Evolutionary conservation across 2,113 vertebrate genomes (phyloP).

Genomic region (Chaetodon trifascialis): DNA sequence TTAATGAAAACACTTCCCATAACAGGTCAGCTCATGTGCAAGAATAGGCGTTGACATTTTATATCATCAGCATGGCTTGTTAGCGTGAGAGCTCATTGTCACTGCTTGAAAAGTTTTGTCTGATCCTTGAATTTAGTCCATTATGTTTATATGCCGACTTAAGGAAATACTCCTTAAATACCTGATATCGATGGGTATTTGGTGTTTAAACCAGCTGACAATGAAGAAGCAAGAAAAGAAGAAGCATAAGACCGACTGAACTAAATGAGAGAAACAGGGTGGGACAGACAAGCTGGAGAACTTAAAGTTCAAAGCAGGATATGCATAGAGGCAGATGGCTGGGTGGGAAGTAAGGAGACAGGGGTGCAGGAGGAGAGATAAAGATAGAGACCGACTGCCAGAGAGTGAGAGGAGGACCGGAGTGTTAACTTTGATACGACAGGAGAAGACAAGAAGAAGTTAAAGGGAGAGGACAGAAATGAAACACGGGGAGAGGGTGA

Average conservation of each 20-base stretch:
- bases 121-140: neutral
- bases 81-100: neutral
- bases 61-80: neutral
- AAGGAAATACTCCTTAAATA: no score
- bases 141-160: neutral
- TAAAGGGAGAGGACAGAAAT: conserved; percentile 22
- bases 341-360: conserved; percentile 20
- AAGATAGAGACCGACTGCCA: conserved; percentile 24
- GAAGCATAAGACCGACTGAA: neutral
- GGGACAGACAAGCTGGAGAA: neutral
- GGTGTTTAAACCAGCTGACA: neutral
- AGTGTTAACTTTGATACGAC: neutral
- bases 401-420: conserved; percentile 4
- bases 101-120: no score
- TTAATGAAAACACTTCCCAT: neutral
- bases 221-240: neutral
- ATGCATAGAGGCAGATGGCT: conserved; percentile 16
- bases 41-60: neutral
- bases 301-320: conserved; percentile 37
- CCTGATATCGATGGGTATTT: neutral
- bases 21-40: neutral
- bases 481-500: conserved; percentile 11
- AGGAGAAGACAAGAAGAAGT: neutral
- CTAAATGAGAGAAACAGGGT: neutral
- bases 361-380: neutral